These are phyloP conservation scores for Trissolcus brochymenae DNA, from an alignment of 2,888 invertebrate species.

Conservation along the genomic window DNA sequence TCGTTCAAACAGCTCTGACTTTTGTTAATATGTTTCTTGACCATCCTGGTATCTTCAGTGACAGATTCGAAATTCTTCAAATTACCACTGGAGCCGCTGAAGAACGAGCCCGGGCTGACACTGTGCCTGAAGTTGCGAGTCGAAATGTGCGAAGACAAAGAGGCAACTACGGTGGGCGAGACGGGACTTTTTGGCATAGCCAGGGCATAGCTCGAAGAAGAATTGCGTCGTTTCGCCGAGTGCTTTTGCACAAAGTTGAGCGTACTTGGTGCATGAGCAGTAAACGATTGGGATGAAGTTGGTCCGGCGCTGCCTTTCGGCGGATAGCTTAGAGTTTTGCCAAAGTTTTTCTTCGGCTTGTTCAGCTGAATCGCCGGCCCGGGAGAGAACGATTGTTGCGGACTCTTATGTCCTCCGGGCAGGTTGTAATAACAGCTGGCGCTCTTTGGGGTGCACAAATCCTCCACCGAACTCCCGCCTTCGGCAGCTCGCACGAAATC, in stretches of 20 bases:
- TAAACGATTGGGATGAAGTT: conserved; percentile 33
- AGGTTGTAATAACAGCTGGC: conserved; percentile 59
- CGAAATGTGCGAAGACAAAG: conserved; percentile 32
- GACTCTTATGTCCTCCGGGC: conserved; percentile 59
- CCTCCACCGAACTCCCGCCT: conserved; percentile 45
- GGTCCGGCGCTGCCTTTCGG: conserved; percentile 64
- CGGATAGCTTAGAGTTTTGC: conserved; percentile 68
- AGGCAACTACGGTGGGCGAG: conserved; percentile 66
- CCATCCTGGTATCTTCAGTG: conserved; percentile 35
- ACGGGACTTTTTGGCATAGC: conserved; percentile 62
- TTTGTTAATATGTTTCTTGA: conserved; percentile 65
- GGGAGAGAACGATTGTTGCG: conserved; percentile 59
- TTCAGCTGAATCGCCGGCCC: conserved; percentile 66
- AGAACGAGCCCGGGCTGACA: conserved; percentile 7
- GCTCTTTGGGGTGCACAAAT: conserved; percentile 46
- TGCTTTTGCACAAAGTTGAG: conserved; percentile 61
- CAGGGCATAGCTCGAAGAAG: conserved; percentile 64
- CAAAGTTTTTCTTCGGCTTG: conserved; percentile 64
- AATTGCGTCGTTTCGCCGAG: conserved; percentile 63
- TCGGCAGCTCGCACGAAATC: conserved; percentile 61
- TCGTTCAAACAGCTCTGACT: conserved; percentile 70
- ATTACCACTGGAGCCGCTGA: conserved; percentile 32
- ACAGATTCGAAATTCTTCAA: conserved; percentile 20
- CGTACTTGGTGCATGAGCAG: conserved; percentile 61
- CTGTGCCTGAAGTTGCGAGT: conserved; percentile 7